phyloP scores from a whole-genome alignment of 2,888 invertebrate species.

The Mimachlamys varia region DNA sequence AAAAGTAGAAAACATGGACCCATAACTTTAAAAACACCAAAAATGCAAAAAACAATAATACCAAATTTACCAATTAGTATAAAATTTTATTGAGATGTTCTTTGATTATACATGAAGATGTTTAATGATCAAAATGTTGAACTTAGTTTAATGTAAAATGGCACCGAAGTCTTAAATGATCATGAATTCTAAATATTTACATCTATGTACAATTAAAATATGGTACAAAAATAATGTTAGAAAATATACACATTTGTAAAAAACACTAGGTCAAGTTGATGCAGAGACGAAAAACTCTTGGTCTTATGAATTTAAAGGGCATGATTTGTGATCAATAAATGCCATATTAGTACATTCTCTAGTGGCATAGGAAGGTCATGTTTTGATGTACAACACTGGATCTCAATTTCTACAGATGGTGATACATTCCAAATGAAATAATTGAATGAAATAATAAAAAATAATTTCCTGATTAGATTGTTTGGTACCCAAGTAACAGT shows the following conservation, averaged over 20 bases:
- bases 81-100: conserved; percentile 8
- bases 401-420: background rate
- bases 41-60: background rate
- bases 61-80: conserved; percentile 10
- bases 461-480: background rate
- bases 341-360: no score
- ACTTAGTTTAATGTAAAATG: background rate
- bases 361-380: background rate
- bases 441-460: background rate
- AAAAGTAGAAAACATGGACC: no score
- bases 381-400: background rate
- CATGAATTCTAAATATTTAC: background rate
- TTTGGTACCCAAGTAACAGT: no score
- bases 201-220: conserved; percentile 15
- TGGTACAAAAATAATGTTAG: conserved; percentile 20
- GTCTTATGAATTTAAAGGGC: no score
- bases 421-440: background rate
- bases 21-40: no score
- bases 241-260: background rate
- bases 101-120: background rate
- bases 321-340: no score
- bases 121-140: background rate
- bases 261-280: background rate
- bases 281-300: background rate
- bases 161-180: background rate